A percentile compares a stretch with the other conserved stretches of the same genome.
phyloP scores from a whole-genome alignment of 2,888 invertebrate species.

The Athalia circularis region DNA sequence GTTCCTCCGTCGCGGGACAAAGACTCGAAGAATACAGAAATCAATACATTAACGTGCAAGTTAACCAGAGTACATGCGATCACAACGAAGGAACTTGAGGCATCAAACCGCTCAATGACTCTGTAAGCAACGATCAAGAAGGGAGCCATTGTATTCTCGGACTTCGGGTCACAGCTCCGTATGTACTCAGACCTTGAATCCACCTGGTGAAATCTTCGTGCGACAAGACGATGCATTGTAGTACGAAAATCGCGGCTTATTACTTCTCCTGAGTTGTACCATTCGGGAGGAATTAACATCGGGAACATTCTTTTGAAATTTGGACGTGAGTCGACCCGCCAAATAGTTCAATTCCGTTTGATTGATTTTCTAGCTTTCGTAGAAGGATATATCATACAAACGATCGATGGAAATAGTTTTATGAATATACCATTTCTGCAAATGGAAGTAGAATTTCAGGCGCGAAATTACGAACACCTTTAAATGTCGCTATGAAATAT shows the following conservation, averaged over 20 bases:
- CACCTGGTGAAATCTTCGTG: constrained; percentile 65
- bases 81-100: constrained; percentile 47
- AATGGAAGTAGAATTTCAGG: too few species aligned
- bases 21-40: constrained; percentile 42
- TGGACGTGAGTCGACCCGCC: too few species aligned
- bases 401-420: too few species aligned
- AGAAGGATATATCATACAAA: too few species aligned
- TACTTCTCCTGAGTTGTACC: not conserved
- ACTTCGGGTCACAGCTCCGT: constrained; percentile 64
- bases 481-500: too few species aligned
- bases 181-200: constrained; percentile 61
- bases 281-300: too few species aligned
- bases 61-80: constrained; percentile 11
- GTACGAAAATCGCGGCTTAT: constrained; percentile 46
- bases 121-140: constrained; percentile 53
- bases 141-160: constrained; percentile 64
- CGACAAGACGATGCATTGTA: constrained; percentile 71
- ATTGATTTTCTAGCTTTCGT: too few species aligned
- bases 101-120: constrained; percentile 59
- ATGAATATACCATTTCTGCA: too few species aligned
- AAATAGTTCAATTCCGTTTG: too few species aligned
- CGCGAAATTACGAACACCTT: too few species aligned
- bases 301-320: too few species aligned
- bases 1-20: constrained; percentile 38
- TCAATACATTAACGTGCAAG: constrained; percentile 28